A percentile compares a stretch with the other conserved stretches of the same genome.
Evolutionary conservation across 2,888 invertebrate species (phyloP).

Genomic region (Harpalus rubripes): DNA sequence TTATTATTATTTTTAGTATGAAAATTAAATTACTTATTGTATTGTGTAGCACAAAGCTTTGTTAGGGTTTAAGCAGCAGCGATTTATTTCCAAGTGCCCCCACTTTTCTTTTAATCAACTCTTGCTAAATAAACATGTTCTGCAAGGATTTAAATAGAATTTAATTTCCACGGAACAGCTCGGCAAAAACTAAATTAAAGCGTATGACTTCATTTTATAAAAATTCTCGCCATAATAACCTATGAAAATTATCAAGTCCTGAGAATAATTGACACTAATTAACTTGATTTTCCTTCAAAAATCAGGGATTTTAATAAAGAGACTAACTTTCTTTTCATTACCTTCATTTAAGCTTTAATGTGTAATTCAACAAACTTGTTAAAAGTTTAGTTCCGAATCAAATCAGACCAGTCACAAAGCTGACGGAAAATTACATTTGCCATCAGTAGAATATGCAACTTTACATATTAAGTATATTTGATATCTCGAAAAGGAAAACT

Average conservation of each 20-base stretch:
- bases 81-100: background rate
- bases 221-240: conserved; percentile 3
- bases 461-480: background rate
- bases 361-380: conserved; percentile 19
- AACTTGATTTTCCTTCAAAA: conserved; percentile 15
- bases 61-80: conserved; percentile 4
- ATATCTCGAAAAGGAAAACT: background rate
- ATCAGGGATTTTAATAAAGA: conserved; percentile 4
- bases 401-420: background rate
- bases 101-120: conserved; percentile 5
- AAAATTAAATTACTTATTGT: conserved; percentile 28
- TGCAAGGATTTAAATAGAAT: background rate
- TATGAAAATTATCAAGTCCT: background rate
- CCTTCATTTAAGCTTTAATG: conserved; percentile 11
- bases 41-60: conserved; percentile 4
- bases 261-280: conserved; percentile 29
- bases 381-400: conserved; percentile 5
- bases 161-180: background rate
- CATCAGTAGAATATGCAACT: background rate
- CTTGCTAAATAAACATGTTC: background rate
- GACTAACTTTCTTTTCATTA: conserved; percentile 19
- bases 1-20: conserved; percentile 36
- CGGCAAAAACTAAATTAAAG: background rate
- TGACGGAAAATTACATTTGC: background rate
- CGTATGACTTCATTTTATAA: background rate